A percentile compares a stretch with the other conserved stretches of the same genome.
Evolutionary conservation across 2,113 vertebrate genomes (phyloP).

Genomic region (Macrotis lagotis): DNA sequence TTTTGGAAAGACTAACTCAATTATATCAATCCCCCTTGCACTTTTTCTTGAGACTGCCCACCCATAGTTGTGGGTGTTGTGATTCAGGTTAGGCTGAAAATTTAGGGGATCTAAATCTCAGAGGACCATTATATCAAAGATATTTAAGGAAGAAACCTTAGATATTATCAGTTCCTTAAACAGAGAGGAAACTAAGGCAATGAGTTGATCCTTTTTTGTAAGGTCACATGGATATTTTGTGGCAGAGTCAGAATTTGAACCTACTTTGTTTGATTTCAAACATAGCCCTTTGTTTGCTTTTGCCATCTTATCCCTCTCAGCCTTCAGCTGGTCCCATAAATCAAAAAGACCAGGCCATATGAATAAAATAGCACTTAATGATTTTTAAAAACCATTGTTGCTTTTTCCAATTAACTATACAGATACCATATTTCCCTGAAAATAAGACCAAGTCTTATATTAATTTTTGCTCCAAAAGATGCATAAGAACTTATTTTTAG

Average conservation of each 20-base stretch:
- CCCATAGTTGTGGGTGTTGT: background rate
- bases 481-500: too few relatives aligned
- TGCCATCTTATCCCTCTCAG: background rate
- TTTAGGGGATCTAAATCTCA: background rate
- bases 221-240: background rate
- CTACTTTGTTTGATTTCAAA: background rate
- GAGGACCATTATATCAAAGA: background rate
- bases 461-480: too few relatives aligned
- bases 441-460: too few relatives aligned
- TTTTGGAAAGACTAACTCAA: background rate
- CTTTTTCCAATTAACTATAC: too few relatives aligned
- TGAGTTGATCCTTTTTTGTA: background rate
- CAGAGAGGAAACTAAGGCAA: background rate
- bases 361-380: background rate
- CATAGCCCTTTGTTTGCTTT: background rate
- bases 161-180: background rate
- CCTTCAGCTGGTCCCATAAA: background rate
- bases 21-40: background rate
- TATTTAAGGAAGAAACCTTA: background rate
- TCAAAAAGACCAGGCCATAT: background rate
- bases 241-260: background rate
- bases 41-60: background rate
- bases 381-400: background rate
- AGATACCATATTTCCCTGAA: too few relatives aligned
- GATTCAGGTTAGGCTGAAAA: background rate